Conservation (phyloP, 2,888 invertebrate genomes). For the Aspidapion aeneum region DNA sequence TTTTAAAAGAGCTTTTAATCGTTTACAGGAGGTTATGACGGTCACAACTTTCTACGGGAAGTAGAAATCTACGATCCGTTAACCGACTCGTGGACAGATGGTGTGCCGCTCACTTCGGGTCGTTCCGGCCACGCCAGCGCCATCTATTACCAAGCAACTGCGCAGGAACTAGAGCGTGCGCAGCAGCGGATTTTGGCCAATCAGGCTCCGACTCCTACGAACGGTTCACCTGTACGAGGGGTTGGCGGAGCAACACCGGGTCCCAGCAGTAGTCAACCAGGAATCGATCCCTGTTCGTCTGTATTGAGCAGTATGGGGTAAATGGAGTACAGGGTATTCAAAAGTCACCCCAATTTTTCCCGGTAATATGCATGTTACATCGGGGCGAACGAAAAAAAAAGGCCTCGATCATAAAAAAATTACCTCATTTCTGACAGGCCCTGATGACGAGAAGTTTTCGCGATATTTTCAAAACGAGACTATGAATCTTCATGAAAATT, state of each 20-base stretch:
- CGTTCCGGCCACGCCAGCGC: conserved; percentile 92
- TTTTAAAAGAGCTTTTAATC: no score
- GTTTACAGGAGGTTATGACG: conserved; percentile 82
- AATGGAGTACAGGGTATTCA: background rate
- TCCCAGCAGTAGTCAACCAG: background rate
- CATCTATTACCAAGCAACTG: conserved; percentile 74
- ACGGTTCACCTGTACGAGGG: background rate
- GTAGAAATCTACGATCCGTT: conserved; percentile 87
- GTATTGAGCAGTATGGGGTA: background rate
- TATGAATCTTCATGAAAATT: no score
- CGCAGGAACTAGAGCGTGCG: no score
- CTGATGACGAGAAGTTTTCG: no score
- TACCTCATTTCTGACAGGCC: no score
- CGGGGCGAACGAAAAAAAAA: no score
- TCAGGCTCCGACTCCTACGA: background rate
- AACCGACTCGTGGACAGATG: conserved; percentile 71
- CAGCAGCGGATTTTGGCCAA: no score
- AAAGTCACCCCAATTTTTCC: no score
- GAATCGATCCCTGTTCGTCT: background rate
- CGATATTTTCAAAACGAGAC: no score
- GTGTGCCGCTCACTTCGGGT: conserved; percentile 75
- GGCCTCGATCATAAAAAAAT: no score
- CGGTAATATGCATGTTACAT: no score
- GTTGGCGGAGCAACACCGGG: background rate
- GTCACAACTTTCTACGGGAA: conserved; percentile 75